Conservation (phyloP, 2,113 vertebrate species). For the Pseudonaja textilis region DNA sequence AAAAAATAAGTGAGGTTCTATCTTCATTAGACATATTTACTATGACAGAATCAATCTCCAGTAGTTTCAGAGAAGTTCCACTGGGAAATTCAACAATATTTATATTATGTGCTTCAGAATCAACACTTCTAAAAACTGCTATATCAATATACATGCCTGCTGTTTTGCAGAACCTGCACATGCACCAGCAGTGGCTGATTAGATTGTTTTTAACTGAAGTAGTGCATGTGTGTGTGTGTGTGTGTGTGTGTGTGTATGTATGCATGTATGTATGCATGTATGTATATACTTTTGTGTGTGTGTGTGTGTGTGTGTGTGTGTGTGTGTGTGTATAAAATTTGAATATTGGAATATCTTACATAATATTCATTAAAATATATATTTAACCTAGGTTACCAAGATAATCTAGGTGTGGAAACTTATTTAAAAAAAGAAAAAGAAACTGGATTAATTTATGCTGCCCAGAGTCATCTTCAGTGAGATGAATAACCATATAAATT, state of each 20-base stretch:
- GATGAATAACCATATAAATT: too few relatives aligned
- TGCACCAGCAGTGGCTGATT: slow-evolving; percentile 14
- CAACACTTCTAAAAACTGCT: neutral
- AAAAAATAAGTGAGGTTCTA: slow-evolving; percentile 67
- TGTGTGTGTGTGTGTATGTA: neutral
- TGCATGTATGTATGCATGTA: neutral
- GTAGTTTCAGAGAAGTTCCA: slow-evolving; percentile 55
- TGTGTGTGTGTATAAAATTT: too few relatives aligned
- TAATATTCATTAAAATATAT: neutral
- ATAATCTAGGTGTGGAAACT: neutral
- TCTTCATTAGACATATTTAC: slow-evolving; percentile 74
- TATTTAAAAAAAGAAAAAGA: neutral
- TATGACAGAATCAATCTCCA: slow-evolving; percentile 59
- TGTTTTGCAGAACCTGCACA: neutral
- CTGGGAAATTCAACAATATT: slow-evolving; percentile 59
- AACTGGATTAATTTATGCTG: too few relatives aligned
- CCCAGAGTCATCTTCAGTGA: too few relatives aligned
- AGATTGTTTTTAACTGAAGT: slow-evolving; percentile 27
- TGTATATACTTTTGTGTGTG: too few relatives aligned
- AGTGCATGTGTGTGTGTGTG: neutral
- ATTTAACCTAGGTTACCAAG: neutral
- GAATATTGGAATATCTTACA: too few relatives aligned
- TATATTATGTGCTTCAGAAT: slow-evolving; percentile 40
- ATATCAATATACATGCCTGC: neutral
- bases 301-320: too few relatives aligned